These are phyloP conservation scores for Zaprionus ornatus DNA, from an alignment of 1,140 invertebrate genomes.

Conservation along the genomic window DNA sequence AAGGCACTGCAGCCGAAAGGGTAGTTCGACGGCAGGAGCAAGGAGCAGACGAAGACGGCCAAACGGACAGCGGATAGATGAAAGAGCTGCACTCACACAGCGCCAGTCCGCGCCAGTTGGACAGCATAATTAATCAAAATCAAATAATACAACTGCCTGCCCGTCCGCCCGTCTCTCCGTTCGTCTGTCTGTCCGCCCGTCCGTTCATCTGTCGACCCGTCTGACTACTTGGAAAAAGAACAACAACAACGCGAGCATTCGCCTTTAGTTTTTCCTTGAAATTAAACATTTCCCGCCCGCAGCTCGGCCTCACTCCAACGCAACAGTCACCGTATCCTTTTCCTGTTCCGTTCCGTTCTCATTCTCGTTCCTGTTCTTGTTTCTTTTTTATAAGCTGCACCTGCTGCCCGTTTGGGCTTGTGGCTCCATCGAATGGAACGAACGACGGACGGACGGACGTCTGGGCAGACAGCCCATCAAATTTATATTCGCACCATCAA, in stretches of 20 bases:
- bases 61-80: slow-evolving; percentile 50
- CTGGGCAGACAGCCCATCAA: slow-evolving; percentile 59
- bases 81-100: slow-evolving; percentile 58
- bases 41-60: slow-evolving; percentile 13
- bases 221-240: slow-evolving; percentile 44
- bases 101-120: slow-evolving; percentile 53
- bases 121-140: slow-evolving; percentile 82
- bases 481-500: slow-evolving; percentile 73
- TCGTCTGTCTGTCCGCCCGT: background rate
- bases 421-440: slow-evolving; percentile 20
- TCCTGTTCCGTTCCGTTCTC: slow-evolving; percentile 46
- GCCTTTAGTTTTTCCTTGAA: slow-evolving; percentile 55
- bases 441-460: slow-evolving; percentile 36
- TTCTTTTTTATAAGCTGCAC: slow-evolving; percentile 54
- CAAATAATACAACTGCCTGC: slow-evolving; percentile 71
- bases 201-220: slow-evolving; percentile 48
- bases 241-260: slow-evolving; percentile 9
- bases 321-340: slow-evolving; percentile 44
- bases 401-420: slow-evolving; percentile 47
- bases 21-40: slow-evolving; percentile 3
- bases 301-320: background rate
- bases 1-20: slow-evolving; percentile 6
- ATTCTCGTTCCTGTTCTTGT: background rate
- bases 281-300: slow-evolving; percentile 48
- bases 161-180: slow-evolving; percentile 29